Percentiles rank a stretch among this genome's conserved stretches.
phyloP scores from a whole-genome alignment of 2,797 vertebrate genomes.

The Arnoldichthys spilopterus region DNA sequence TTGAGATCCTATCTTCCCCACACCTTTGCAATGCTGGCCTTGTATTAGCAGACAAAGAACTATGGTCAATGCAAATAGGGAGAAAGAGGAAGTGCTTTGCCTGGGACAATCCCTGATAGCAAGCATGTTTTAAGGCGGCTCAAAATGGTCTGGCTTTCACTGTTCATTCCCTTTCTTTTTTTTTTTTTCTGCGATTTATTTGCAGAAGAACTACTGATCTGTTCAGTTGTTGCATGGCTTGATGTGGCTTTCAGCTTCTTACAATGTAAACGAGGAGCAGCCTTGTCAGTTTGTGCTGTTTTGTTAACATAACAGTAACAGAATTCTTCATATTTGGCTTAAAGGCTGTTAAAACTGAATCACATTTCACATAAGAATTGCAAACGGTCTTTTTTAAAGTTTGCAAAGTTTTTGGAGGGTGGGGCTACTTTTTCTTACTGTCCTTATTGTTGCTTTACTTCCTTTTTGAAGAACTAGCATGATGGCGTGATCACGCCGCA shows the following conservation, averaged over 20 bases:
- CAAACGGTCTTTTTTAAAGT: neutral
- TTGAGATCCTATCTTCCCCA: slow-evolving; percentile 38
- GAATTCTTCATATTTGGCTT: no score
- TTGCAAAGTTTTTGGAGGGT: neutral
- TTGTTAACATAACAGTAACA: no score
- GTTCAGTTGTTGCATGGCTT: no score
- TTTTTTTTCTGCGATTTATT: neutral
- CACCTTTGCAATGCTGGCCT: slow-evolving; percentile 19
- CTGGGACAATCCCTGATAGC: slow-evolving; percentile 22
- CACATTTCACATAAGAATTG: no score
- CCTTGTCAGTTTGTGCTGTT: no score
- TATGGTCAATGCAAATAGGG: slow-evolving; percentile 50
- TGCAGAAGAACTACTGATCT: neutral
- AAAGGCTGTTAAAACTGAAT: no score
- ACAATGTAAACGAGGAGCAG: neutral
- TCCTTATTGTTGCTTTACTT: neutral
- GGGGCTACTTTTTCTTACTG: neutral
- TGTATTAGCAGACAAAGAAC: neutral
- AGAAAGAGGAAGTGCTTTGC: slow-evolving; percentile 39
- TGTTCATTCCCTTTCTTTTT: neutral
- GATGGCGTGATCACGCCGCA: neutral
- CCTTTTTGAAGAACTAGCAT: neutral
- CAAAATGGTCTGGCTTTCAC: neutral
- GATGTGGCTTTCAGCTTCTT: neutral
- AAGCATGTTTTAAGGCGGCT: neutral